Evolutionary conservation across 1,140 invertebrate genomes (phyloP).

Genomic region (Cheumatopsyche charites): DNA sequence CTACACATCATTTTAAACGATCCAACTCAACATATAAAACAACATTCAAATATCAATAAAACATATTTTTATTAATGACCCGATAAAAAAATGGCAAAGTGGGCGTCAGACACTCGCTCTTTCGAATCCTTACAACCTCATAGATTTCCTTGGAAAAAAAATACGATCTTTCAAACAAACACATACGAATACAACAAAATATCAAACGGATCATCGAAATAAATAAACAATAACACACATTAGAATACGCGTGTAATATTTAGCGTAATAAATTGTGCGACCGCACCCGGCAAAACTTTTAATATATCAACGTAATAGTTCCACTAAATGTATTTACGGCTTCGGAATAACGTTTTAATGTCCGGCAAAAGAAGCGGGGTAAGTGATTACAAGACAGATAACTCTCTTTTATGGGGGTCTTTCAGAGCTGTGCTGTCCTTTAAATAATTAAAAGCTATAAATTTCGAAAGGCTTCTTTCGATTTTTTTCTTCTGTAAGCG

Average conservation of each 20-base stretch:
- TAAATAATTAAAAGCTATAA: constrained; percentile 39
- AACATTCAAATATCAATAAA: too few relatives aligned
- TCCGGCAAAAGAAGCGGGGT: constrained; percentile 31
- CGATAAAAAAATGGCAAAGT: too few relatives aligned
- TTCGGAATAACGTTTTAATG: constrained; percentile 42
- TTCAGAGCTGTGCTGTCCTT: constrained; percentile 26
- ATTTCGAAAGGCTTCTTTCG: constrained; percentile 1
- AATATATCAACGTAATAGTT: constrained; percentile 38
- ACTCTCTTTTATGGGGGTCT: constrained; percentile 32
- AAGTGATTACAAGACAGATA: constrained; percentile 42
- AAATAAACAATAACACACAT: neutral
- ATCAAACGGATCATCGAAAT: too few relatives aligned
- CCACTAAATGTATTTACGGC: constrained; percentile 39
- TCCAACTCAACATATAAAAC: too few relatives aligned
- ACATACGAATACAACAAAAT: neutral
- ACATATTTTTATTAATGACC: too few relatives aligned
- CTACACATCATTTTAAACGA: too few relatives aligned
- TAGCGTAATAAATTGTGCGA: constrained; percentile 21
- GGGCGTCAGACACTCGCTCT: too few relatives aligned
- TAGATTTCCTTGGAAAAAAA: too few relatives aligned
- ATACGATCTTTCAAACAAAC: neutral
- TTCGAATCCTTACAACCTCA: too few relatives aligned
- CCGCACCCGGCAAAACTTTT: constrained; percentile 28
- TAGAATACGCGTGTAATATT: neutral
- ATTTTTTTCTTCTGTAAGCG: neutral